These are phyloP conservation scores for Anguilla obscura DNA, from an alignment of 2,797 vertebrate genomes.

Conservation along the genomic window DNA sequence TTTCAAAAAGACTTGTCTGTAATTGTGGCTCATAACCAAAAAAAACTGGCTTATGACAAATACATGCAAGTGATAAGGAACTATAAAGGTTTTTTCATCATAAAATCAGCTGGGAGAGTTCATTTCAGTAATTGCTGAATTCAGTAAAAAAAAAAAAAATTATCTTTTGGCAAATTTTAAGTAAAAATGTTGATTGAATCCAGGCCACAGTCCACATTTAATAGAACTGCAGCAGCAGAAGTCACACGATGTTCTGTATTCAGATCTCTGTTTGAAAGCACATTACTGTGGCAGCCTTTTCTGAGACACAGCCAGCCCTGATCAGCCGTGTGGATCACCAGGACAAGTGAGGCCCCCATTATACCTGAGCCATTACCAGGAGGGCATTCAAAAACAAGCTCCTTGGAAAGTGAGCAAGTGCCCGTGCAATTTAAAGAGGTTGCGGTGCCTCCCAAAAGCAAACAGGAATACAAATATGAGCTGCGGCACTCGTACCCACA, in stretches of 20 bases:
- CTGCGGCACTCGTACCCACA: neutral
- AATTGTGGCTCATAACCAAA: neutral
- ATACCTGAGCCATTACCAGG: neutral
- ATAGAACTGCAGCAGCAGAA: neutral
- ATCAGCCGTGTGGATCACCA: neutral
- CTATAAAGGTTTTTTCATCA: neutral
- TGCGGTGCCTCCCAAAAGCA: neutral
- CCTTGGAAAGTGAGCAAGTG: neutral
- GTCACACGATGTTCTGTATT: neutral
- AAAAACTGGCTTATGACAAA: neutral
- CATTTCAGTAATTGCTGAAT: neutral
- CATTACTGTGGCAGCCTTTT: neutral
- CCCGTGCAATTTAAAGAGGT: neutral
- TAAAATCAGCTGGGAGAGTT: neutral
- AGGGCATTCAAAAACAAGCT: neutral
- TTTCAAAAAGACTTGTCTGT: neutral
- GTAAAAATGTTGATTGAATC: neutral
- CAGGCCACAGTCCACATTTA: neutral
- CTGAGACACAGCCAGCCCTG: neutral
- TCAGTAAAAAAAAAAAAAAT: neutral
- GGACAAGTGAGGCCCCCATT: neutral
- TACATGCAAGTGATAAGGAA: neutral
- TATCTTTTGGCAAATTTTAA: neutral
- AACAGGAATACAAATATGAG: conserved; percentile 1
- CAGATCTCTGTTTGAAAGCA: neutral